Evolutionary conservation across 2,888 invertebrate genomes (phyloP).

Genomic region (Lumbricus terrestris): DNA sequence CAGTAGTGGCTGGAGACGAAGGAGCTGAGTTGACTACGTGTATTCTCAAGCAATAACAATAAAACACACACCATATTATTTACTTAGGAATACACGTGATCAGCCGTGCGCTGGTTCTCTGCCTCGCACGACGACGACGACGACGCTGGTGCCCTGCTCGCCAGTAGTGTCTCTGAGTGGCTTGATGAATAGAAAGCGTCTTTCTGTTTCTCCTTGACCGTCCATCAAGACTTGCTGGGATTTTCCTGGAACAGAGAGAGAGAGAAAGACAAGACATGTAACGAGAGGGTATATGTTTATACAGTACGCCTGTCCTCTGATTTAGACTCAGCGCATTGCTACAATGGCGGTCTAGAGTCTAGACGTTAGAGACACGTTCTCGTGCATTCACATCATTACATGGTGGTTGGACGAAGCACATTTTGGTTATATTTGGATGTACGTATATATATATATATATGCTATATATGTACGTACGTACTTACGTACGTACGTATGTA

Average conservation of each 20-base stretch:
- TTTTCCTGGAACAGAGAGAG: neutral
- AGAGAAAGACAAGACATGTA: neutral
- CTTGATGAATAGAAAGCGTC: neutral
- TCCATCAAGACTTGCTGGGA: neutral
- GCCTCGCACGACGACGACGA: neutral
- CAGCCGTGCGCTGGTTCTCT: conserved; percentile 3
- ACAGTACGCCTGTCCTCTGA: neutral
- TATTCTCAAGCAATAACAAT: neutral
- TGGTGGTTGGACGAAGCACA: neutral
- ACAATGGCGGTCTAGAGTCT: neutral
- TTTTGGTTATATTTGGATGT: neutral
- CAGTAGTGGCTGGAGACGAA: neutral
- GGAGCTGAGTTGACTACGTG: conserved; percentile 3
- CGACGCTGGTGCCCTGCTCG: neutral
- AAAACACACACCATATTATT: conserved; percentile 3
- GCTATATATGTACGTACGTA: no score
- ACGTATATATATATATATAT: no score
- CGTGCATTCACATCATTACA: neutral
- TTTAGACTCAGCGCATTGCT: neutral
- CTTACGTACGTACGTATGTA: no score
- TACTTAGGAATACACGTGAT: conserved; percentile 3
- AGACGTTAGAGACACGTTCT: neutral
- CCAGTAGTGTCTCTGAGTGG: neutral
- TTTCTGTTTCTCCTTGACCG: neutral
- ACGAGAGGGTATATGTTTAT: neutral